These are phyloP conservation scores for Drosophila infuscata DNA, from an alignment of 2,888 invertebrate species.

Conservation along the genomic window DNA sequence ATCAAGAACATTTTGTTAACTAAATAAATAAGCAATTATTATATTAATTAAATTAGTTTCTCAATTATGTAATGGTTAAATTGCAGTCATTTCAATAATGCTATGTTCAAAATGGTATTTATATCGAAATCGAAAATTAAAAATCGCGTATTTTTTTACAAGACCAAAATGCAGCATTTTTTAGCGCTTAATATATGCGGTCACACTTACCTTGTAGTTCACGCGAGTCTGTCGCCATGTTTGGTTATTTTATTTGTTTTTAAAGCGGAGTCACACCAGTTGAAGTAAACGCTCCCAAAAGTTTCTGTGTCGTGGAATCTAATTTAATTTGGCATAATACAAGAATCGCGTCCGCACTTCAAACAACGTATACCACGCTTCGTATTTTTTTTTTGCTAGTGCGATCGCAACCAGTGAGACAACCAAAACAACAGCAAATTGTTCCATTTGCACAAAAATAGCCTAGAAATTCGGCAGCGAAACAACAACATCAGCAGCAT, in stretches of 20 bases:
- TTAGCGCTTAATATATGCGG: constrained; percentile 8
- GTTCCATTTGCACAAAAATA: constrained; percentile 55
- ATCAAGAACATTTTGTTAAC: neutral
- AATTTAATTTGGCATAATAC: constrained; percentile 28
- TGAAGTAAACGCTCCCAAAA: constrained; percentile 28
- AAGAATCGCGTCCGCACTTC: constrained; percentile 29
- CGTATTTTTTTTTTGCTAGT: constrained; percentile 48
- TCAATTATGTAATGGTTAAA: neutral
- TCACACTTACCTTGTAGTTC: constrained; percentile 53
- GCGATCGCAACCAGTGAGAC: constrained; percentile 40
- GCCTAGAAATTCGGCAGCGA: constrained; percentile 44
- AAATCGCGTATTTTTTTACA: constrained; percentile 28
- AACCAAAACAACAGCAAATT: constrained; percentile 14
- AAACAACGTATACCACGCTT: neutral
- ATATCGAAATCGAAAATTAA: neutral
- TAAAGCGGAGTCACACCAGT: constrained; percentile 49
- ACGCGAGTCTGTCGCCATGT: constrained; percentile 65
- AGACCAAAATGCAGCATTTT: constrained; percentile 13
- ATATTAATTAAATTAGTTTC: neutral
- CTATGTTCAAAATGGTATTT: neutral
- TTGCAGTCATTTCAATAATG: neutral
- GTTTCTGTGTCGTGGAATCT: constrained; percentile 38
- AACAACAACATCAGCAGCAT: constrained; percentile 20
- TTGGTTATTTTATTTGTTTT: constrained; percentile 69
- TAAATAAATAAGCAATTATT: neutral